Conservation (phyloP, 2,797 vertebrate species). For the Pyrocephalus nanus region DNA sequence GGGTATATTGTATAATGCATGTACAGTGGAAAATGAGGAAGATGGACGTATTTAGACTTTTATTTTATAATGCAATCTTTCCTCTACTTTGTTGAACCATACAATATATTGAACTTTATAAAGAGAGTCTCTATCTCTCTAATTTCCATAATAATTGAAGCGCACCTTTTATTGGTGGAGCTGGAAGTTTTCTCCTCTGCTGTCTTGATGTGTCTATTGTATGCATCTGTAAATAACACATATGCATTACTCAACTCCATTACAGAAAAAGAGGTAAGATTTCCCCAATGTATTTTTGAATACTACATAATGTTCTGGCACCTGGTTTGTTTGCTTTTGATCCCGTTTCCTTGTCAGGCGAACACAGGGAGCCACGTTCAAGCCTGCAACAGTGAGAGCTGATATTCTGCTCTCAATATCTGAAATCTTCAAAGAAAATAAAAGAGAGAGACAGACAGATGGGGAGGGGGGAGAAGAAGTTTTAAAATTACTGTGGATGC, state of each 20-base stretch:
- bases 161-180: conserved; percentile 89
- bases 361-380: conserved; percentile 90
- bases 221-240: conserved; percentile 82
- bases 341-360: conserved; percentile 82
- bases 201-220: conserved; percentile 95
- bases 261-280: background rate
- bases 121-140: background rate
- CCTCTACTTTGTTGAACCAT: background rate
- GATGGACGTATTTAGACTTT: background rate
- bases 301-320: conserved; percentile 58
- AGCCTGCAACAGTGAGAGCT: conserved; percentile 91
- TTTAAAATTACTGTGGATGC: conserved; percentile 53
- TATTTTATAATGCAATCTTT: background rate
- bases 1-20: background rate
- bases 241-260: background rate
- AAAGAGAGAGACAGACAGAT: conserved; percentile 43
- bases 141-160: background rate
- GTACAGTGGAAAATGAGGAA: background rate
- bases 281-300: conserved; percentile 16
- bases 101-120: background rate
- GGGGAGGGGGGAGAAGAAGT: conserved; percentile 56
- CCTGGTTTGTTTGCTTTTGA: conserved; percentile 87
- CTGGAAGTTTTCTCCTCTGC: conserved; percentile 94
- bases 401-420: conserved; percentile 98
- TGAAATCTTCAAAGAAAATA: conserved; percentile 84